Evolutionary conservation across 2,113 vertebrate genomes (phyloP).

Genomic region (Peromyscus polionotus): DNA sequence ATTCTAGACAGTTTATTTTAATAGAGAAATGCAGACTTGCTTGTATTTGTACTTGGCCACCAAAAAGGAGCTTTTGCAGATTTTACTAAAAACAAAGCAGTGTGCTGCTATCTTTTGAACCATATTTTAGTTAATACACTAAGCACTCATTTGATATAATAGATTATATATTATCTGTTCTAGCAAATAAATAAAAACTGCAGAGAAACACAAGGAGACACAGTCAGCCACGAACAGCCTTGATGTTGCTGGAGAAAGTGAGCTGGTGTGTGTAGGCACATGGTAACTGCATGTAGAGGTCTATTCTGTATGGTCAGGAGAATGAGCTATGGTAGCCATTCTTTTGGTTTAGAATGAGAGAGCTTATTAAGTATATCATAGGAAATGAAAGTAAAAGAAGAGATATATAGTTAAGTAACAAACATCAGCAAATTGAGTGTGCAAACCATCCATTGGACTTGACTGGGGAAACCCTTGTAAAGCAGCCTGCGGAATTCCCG

Average conservation of each 20-base stretch:
- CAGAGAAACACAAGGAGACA: background rate
- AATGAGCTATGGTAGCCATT: background rate
- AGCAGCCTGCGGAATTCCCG: background rate
- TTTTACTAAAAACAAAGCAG: background rate
- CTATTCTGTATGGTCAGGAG: background rate
- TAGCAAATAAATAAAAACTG: background rate
- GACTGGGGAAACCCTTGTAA: background rate
- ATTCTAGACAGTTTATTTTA: slow-evolving; percentile 41
- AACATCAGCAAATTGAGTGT: background rate
- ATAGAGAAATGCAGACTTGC: background rate
- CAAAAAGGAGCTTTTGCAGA: slow-evolving; percentile 30
- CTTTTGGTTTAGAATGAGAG: background rate
- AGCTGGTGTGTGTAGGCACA: background rate
- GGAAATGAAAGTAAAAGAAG: background rate
- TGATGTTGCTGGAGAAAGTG: background rate
- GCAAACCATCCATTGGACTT: background rate
- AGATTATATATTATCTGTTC: background rate
- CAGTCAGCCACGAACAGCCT: background rate
- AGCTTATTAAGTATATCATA: background rate
- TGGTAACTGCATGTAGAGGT: background rate
- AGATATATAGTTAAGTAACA: background rate
- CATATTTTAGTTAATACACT: slow-evolving; percentile 28
- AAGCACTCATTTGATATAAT: background rate
- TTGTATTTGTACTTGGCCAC: background rate
- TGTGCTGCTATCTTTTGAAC: background rate